Base-by-base conservation (phyloP, 64 coral and sea anemone genomes). In the Astreopora myriophthalma region DNA sequence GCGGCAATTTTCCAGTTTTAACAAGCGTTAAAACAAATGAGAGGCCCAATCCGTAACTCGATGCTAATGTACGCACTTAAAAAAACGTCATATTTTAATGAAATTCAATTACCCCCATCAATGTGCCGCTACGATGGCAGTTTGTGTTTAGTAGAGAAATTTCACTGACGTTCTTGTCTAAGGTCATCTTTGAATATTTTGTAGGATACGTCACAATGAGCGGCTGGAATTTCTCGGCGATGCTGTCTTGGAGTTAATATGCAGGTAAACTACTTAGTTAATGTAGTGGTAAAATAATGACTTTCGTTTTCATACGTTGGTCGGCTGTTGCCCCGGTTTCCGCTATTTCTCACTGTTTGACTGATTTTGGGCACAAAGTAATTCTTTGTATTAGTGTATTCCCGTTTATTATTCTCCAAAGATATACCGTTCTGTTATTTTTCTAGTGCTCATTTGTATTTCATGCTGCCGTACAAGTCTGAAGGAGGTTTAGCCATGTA, bases 171-270 rank as follows among this genome's bases (percentile, higher is more conserved):
- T 8, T 14, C 17, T 13, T 14, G 12, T 16, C 3, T 55, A 0
- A 55, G 51, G 2, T 19, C 2, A 55, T 55, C 17, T 55, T 20
- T 12, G 12, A 1, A 5, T 8, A n/a, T 94, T 64, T 64, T 52
- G 1, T 75, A 99, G 97, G 90, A 99, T 99, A 22, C 90, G 94
- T 73, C 97, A 99, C 46, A 99, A 99, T 69, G 97, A 99, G 74
- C 81, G 97, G 39, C 87, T 99, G 8, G 97, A 99, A 71, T 99
- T 99, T 57, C 91, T 99, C 34, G 97, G 97, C 25, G 97, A 99
- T 64, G 94, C 97, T 40, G 87, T 99, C 31, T 69, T 99, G 62
- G 97, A 99, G 27, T 91, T 96, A 27, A 95, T 99, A 17, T 90
- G 94, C 81, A 95, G 94, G 90, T 95, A 29, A 48, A 11, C 4